Evolutionary conservation across 2,113 vertebrate genomes (phyloP).

Genomic region (Caranx melampygus): DNA sequence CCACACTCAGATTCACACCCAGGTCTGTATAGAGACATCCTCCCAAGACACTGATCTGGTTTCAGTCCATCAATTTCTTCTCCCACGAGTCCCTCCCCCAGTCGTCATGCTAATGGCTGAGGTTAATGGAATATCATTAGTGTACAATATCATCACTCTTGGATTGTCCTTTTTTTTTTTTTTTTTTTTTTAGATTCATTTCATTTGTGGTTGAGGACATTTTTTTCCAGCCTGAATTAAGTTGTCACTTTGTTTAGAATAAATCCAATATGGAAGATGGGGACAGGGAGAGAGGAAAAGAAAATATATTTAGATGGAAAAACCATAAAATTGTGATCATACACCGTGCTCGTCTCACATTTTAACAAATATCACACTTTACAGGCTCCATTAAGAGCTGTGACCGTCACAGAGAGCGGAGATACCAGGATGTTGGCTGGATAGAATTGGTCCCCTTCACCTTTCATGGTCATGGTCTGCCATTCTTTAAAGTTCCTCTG

Average conservation of each 20-base stretch:
- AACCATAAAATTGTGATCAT: background rate
- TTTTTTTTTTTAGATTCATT: background rate
- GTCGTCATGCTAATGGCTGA: background rate
- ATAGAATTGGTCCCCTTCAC: slow-evolving; percentile 38
- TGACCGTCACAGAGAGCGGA: background rate
- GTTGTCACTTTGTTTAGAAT: background rate
- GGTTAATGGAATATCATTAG: background rate
- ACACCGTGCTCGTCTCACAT: no score
- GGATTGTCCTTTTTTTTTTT: no score
- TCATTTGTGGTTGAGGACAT: background rate
- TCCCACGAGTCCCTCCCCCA: background rate
- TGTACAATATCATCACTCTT: background rate
- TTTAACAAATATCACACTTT: slow-evolving; percentile 20
- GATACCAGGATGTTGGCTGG: slow-evolving; percentile 13
- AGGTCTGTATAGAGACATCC: background rate
- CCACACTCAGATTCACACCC: background rate
- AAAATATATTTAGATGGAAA: background rate
- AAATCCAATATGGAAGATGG: background rate
- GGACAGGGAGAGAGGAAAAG: background rate
- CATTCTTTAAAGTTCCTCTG: slow-evolving; percentile 19
- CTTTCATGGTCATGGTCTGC: slow-evolving; percentile 25
- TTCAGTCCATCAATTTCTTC: slow-evolving; percentile 5
- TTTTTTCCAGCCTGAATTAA: background rate
- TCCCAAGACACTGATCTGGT: slow-evolving; percentile 19
- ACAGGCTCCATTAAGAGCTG: slow-evolving; percentile 37